Percentiles rank a stretch among this genome's conserved stretches.
Conservation (phyloP, 1,140 invertebrate species). For the Drosophila parabipectinata region DNA sequence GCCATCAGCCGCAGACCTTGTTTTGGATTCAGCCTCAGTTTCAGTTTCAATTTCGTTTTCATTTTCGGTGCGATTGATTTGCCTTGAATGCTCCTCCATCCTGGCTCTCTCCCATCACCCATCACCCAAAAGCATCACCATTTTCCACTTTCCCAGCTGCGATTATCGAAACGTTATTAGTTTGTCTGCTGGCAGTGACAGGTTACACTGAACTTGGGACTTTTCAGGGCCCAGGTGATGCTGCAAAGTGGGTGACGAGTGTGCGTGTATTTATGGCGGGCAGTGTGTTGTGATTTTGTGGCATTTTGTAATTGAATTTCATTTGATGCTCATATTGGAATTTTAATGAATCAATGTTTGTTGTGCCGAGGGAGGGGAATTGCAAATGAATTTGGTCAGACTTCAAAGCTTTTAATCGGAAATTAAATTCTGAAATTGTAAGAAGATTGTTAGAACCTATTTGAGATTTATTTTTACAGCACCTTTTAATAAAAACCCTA, state of each 20-base stretch:
- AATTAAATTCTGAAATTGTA: conserved; percentile 17
- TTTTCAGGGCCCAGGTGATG: conserved; percentile 6
- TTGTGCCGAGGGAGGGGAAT: neutral
- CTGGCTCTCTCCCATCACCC: neutral
- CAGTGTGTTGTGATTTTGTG: conserved; percentile 22
- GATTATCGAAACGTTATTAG: conserved; percentile 68
- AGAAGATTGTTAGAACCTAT: neutral
- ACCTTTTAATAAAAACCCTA: neutral
- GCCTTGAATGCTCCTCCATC: conserved; percentile 35
- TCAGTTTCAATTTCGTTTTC: conserved; percentile 56
- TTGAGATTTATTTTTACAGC: neutral
- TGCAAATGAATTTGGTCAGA: neutral
- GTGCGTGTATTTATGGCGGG: conserved; percentile 17
- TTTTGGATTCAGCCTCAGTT: conserved; percentile 22
- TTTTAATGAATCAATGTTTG: conserved; percentile 18
- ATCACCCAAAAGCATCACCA: neutral
- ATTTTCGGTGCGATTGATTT: conserved; percentile 66
- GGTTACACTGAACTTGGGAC: conserved; percentile 56
- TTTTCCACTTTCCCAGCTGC: conserved; percentile 15
- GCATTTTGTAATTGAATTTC: conserved; percentile 61
- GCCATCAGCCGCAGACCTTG: conserved; percentile 44
- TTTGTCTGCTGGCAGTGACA: conserved; percentile 60
- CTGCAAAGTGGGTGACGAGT: conserved; percentile 14
- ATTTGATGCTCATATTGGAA: conserved; percentile 26
- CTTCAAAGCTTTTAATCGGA: conserved; percentile 30